phyloP scores from a whole-genome alignment of 2,113 vertebrate species.

The Scophthalmus maximus region DNA sequence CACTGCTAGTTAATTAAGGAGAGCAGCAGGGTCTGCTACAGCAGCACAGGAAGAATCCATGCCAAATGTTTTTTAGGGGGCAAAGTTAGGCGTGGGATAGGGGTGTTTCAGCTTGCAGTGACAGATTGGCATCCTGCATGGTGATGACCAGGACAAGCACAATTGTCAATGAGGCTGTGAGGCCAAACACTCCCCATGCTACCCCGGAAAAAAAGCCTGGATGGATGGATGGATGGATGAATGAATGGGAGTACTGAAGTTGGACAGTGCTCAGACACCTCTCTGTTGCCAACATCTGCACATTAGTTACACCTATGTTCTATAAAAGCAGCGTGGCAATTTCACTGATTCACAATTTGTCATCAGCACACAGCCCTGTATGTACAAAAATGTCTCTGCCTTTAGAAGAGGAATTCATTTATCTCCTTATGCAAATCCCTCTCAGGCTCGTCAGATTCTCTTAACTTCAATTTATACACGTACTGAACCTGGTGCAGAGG shows the following conservation, averaged over 20 bases:
- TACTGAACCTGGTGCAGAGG: background rate
- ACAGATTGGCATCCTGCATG: slow-evolving; percentile 72
- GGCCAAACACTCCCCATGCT: background rate
- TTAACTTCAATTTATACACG: background rate
- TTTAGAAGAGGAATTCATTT: slow-evolving; percentile 2
- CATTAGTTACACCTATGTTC: slow-evolving; percentile 47
- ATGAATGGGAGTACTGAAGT: slow-evolving; percentile 2
- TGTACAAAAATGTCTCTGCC: background rate
- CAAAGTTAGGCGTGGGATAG: slow-evolving; percentile 9
- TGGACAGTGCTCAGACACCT: slow-evolving; percentile 2
- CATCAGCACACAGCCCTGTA: background rate
- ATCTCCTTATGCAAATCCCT: slow-evolving; percentile 18
- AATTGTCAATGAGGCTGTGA: slow-evolving; percentile 49
- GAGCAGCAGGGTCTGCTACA: slow-evolving; percentile 22
- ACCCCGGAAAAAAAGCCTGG: slow-evolving; percentile 9
- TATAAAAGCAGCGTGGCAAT: slow-evolving; percentile 14
- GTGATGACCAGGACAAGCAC: slow-evolving; percentile 54
- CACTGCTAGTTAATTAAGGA: slow-evolving; percentile 59
- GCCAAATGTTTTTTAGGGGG: slow-evolving; percentile 37
- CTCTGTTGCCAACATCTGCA: slow-evolving; percentile 40
- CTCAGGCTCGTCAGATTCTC: slow-evolving; percentile 1
- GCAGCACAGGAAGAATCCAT: slow-evolving; percentile 21
- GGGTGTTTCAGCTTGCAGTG: slow-evolving; percentile 49
- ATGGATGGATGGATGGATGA: slow-evolving; percentile 7
- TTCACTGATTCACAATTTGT: slow-evolving; percentile 7